Conservation (phyloP, 2,797 vertebrate genomes). For the Tamandua tetradactyla region DNA sequence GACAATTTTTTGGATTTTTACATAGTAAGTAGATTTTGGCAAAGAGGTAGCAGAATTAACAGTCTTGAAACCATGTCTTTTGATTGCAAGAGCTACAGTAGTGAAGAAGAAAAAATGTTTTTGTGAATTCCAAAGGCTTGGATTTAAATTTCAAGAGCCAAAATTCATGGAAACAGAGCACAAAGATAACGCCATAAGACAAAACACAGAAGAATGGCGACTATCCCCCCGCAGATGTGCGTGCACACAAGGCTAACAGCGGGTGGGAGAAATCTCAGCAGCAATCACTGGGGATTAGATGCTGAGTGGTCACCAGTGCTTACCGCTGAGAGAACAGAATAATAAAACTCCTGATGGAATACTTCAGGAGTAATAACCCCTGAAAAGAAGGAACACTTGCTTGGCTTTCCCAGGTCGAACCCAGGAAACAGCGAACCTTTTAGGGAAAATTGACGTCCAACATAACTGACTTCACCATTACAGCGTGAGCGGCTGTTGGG, state of each 20-base stretch:
- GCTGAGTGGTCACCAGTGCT: not conserved
- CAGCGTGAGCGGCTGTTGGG: too few relatives aligned
- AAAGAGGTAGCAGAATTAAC: not conserved
- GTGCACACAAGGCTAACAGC: not conserved
- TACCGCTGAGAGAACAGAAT: not conserved
- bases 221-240: not conserved
- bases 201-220: not conserved
- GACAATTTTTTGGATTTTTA: not conserved
- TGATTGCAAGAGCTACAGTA: not conserved
- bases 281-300: not conserved
- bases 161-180: not conserved
- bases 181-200: not conserved
- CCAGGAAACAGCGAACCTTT: not conserved
- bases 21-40: not conserved
- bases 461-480: not conserved
- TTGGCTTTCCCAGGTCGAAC: not conserved
- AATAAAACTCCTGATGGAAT: not conserved
- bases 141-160: constrained; percentile 53
- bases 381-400: not conserved
- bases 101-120: not conserved
- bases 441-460: not conserved
- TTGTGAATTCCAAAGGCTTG: not conserved
- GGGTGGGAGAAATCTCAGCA: not conserved
- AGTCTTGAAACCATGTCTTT: not conserved
- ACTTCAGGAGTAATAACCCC: not conserved